A percentile compares a stretch with the other conserved stretches of the same genome.
phyloP scores from a whole-genome alignment of 2,113 vertebrate species.

The Trochalopteron elliotii region DNA sequence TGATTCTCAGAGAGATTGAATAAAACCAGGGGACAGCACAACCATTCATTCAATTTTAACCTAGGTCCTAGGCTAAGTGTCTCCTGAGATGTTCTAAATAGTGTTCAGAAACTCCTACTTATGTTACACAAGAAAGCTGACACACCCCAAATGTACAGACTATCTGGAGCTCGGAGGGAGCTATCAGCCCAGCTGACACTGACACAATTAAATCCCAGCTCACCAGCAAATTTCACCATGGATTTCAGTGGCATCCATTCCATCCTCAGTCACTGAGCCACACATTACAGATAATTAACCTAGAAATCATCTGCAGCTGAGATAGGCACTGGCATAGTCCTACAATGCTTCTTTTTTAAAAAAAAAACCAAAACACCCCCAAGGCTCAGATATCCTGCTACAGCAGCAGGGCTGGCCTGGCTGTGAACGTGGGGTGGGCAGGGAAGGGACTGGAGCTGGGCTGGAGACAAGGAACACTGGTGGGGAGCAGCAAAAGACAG shows the following conservation, averaged over 20 bases:
- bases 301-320: background rate
- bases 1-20: background rate
- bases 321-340: background rate
- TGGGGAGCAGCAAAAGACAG: rapidly evolving
- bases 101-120: background rate
- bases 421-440: background rate
- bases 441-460: background rate
- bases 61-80: background rate
- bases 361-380: too few relatives aligned
- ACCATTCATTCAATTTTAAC: background rate
- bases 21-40: background rate
- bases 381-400: background rate
- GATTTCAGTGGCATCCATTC: background rate
- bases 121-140: background rate
- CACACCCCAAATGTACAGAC: background rate
- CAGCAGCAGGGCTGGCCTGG: background rate
- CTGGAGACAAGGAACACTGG: rapidly evolving
- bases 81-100: background rate
- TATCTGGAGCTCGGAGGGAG: background rate
- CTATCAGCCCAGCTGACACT: background rate
- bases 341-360: background rate
- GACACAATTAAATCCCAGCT: background rate
- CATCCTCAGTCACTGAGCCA: background rate
- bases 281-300: background rate
- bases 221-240: background rate